Evolutionary conservation across 1,140 invertebrate genomes (phyloP).

Genomic region (Ruditapes philippinarum): DNA sequence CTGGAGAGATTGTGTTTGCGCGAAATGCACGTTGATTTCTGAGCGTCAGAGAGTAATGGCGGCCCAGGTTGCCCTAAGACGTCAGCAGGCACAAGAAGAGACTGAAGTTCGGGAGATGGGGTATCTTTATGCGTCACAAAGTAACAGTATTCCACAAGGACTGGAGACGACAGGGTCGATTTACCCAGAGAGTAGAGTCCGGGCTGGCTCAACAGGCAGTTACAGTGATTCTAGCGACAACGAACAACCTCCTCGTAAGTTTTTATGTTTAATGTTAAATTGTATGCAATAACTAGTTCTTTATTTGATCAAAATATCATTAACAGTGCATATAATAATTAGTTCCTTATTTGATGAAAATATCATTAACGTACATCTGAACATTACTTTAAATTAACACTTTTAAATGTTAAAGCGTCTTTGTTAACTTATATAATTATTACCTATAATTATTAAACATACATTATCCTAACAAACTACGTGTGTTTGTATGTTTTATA

Average conservation of each 20-base stretch:
- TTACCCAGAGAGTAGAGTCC: background rate
- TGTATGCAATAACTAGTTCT: too few relatives aligned
- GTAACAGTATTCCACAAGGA: background rate
- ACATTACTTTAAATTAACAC: too few relatives aligned
- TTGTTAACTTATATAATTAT: too few relatives aligned
- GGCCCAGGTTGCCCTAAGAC: conserved; percentile 59
- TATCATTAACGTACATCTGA: too few relatives aligned
- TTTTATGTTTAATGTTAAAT: too few relatives aligned
- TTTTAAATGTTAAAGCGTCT: too few relatives aligned
- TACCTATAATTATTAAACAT: too few relatives aligned
- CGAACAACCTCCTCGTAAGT: conserved; percentile 65
- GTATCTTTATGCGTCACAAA: background rate
- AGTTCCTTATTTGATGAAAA: too few relatives aligned
- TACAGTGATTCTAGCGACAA: conserved; percentile 45
- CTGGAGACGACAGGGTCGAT: background rate
- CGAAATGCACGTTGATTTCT: conserved; percentile 61
- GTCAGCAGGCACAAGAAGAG: conserved; percentile 65
- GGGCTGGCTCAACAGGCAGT: conserved; percentile 3
- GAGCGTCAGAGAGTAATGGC: conserved; percentile 66
- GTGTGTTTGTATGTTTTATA: background rate
- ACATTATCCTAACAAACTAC: too few relatives aligned
- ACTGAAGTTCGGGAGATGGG: conserved; percentile 21
- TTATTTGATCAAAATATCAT: too few relatives aligned
- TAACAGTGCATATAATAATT: too few relatives aligned
- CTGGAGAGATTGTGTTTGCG: conserved; percentile 60